Evolutionary conservation across 1,140 invertebrate species (phyloP).

Genomic region (Zaprionus ghesquierei): DNA sequence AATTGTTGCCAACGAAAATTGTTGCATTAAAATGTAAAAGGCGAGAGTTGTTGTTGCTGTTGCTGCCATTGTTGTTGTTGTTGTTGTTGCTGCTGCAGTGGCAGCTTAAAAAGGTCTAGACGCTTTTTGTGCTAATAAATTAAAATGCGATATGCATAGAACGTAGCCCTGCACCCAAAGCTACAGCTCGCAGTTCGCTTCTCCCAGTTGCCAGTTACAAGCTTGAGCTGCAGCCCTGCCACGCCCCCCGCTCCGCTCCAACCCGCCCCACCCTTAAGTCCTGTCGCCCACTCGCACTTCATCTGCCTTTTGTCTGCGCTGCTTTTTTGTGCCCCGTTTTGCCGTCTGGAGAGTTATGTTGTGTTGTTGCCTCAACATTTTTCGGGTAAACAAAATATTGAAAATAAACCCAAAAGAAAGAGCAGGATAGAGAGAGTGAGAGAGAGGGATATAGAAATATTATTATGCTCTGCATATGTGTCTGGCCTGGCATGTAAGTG

Average conservation of each 20-base stretch:
- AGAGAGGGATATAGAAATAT: not conserved
- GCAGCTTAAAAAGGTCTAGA: conserved; percentile 79
- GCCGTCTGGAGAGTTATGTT: conserved; percentile 29
- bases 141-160: conserved; percentile 79
- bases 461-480: conserved; percentile 33
- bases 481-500: conserved; percentile 47
- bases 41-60: conserved; percentile 38
- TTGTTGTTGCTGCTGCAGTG: conserved; percentile 18
- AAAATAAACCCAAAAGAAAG: conserved; percentile 46
- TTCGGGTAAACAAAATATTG: conserved; percentile 72
- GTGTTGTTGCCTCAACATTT: conserved; percentile 35
- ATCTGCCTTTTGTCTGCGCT: conserved; percentile 67
- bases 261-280: not conserved
- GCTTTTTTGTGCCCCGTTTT: conserved; percentile 59
- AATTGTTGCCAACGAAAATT: conserved; percentile 69
- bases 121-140: conserved; percentile 80
- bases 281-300: conserved; percentile 33
- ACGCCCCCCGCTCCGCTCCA: too few relatives aligned
- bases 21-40: conserved; percentile 63
- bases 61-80: conserved; percentile 34
- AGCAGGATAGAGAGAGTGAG: not conserved
- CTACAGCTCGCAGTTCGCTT: not conserved
- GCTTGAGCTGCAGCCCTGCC: not conserved
- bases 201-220: not conserved
- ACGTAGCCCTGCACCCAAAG: conserved; percentile 44